Base-by-base conservation (phyloP, 2,888 invertebrate species). In the Aspidiotus destructor region DNA sequence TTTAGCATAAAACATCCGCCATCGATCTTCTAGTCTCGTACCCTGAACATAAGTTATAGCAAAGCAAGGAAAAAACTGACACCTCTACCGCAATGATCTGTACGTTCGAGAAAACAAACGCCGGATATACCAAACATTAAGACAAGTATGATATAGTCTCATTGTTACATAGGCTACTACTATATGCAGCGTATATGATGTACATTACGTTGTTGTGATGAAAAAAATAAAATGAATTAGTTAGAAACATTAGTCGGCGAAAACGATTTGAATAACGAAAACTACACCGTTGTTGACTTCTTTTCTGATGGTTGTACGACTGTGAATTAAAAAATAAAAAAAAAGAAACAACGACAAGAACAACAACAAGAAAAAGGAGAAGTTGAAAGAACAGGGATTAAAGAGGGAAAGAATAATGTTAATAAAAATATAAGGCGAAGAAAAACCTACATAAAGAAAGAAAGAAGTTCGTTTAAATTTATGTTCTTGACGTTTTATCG, bases 401-500 rank as follows among this genome's bases (percentile, higher is more conserved):
- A 55, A 55, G 16, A 55, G 10, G 17, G 16, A 15, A 55, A 55
- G 40, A 28, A 40, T 17, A 58, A 58, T 48, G 48, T 13, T n/a
- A 28, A 58, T 40, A 58, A 58, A 58, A 58, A 58, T 10, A 28
- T 28, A 40, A 58, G 17, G 55, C 13, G 40, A 58, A 58, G 58
- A 58, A 58, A 58, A 58, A 41, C 17, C 42, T 41, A 42, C 61
- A 61, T 61, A 61, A 61, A 61, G n/a, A 28, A 28, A 28, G 28
- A 28, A 62, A 62, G 62, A 52, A 17, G 62, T 62, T 62, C 13
- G 44, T 62, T 62, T 13, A 52, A 62, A 62, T 62, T 62, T 62
- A 62, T 62, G 62, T 52, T 28, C 42, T 44, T 16, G 28, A 16
- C 62, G 62, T 62, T 62, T 62, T 62, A 62, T 62, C 62, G 42